Base-by-base conservation (phyloP, 2,113 vertebrate genomes). In the Eidolon helvum region DNA sequence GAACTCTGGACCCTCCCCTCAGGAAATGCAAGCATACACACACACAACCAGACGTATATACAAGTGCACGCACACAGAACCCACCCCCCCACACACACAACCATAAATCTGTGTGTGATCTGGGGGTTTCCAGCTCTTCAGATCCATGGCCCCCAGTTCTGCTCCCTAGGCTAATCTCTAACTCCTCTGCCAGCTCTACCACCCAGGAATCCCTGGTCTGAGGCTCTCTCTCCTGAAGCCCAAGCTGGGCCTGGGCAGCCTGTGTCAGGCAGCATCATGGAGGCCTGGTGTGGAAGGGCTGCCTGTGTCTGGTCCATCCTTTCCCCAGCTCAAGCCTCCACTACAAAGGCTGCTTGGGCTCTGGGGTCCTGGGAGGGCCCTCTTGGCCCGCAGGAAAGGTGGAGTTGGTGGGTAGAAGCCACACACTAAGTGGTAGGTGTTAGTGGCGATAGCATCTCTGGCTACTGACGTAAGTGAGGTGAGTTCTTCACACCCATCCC, bases 181-280 rank as follows among this genome's bases (percentile, higher is more conserved):
- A 18, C 18, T 30, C 24, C 3, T 15, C 48, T 15, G 22, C 24
- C 48, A 4, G n/a, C 38, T 33, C 28, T 3, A 3, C 40, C 53
- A 0, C 22, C 19, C 53, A 24, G 53, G 43, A 28, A 43, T 16
- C 33, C 38, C 15, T n/a, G n/a, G 19, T 18, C 87, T 0, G 30
- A 40, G 69, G 43, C 19, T 18, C 11, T 45, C 28, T 35, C 24
- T 35, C 61, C 45, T 4, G 28, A 50, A 16, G 38, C 38, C 72
- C 26, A 14, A 18, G 12, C 40, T 4, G 18, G 53, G n/a, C 40
- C 45, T 16, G 48, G 48, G 26, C 19, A 3, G 16, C 80, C 55
- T 16, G 55, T 11, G 63, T 50, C 48, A 18, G 48, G 24, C 0
- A 1, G 43, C 61, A 19, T 5, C 4, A 0, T 16, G 40, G 33